phyloP scores from a whole-genome alignment of 1,140 invertebrate genomes.

The Trichonephila inaurata region DNA sequence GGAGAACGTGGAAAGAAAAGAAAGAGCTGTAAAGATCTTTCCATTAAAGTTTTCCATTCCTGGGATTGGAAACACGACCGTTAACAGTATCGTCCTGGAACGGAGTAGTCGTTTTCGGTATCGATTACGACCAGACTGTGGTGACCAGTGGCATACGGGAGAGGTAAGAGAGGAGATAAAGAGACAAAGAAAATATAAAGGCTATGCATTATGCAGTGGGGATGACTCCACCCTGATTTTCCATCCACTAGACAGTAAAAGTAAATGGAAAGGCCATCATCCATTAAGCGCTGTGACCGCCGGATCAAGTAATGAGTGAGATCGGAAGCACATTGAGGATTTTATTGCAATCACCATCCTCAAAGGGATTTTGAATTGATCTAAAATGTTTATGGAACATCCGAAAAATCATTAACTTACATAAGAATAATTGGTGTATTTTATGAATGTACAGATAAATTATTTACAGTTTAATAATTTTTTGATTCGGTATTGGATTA shows the following conservation, averaged over 20 bases:
- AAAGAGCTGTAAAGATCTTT: constrained; percentile 68
- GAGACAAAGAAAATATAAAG: neutral
- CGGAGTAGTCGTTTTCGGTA: constrained; percentile 45
- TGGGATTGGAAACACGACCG: constrained; percentile 70
- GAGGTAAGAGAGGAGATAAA: neutral
- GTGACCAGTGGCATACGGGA: constrained; percentile 59
- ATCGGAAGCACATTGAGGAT: neutral
- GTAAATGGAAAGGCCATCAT: neutral
- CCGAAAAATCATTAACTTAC: too few species aligned
- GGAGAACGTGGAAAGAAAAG: constrained; percentile 14
- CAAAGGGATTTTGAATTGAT: too few species aligned
- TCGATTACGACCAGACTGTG: constrained; percentile 57
- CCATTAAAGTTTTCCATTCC: constrained; percentile 74
- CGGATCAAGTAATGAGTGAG: neutral
- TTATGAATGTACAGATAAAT: too few species aligned
- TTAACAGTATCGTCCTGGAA: constrained; percentile 67
- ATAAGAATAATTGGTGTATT: too few species aligned
- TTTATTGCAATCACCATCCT: too few species aligned
- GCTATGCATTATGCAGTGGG: constrained; percentile 37
- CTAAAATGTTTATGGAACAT: too few species aligned
- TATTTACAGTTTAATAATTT: too few species aligned
- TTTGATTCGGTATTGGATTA: too few species aligned
- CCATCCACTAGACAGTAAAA: neutral
- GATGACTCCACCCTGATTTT: constrained; percentile 26
- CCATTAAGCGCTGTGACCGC: neutral